phyloP scores from a whole-genome alignment of 1,140 invertebrate genomes.

The Panulirus ornatus region DNA sequence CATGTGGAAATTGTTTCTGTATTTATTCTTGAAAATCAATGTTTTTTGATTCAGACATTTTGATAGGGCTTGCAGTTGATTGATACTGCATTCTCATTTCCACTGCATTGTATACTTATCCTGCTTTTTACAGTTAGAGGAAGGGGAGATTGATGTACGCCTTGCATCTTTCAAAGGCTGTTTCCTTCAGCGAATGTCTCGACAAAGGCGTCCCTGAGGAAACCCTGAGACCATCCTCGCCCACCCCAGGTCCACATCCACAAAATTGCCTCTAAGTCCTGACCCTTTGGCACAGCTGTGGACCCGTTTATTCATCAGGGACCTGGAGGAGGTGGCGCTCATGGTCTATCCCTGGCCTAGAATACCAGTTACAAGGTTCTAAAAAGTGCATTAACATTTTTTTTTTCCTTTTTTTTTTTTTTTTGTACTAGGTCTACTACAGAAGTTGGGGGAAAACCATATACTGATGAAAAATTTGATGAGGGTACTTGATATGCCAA shows the following conservation, averaged over 20 bases:
- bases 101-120: not conserved
- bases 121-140: slow-evolving; percentile 43
- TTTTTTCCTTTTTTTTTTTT: no score
- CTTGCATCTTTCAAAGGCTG: slow-evolving; percentile 66
- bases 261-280: slow-evolving; percentile 7
- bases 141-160: slow-evolving; percentile 63
- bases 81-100: no score
- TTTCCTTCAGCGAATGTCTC: slow-evolving; percentile 62
- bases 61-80: no score
- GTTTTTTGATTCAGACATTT: no score
- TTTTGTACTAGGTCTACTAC: no score
- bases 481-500: no score
- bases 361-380: slow-evolving; percentile 60
- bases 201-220: slow-evolving; percentile 56
- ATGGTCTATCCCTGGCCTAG: slow-evolving; percentile 67
- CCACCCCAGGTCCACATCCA: slow-evolving; percentile 36
- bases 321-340: slow-evolving; percentile 63
- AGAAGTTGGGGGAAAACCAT: no score
- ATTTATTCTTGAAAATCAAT: no score
- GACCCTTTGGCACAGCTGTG: slow-evolving; percentile 57
- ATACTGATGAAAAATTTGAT: no score
- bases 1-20: no score
- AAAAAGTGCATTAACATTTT: not conserved
- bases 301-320: slow-evolving; percentile 41
- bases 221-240: slow-evolving; percentile 31